phyloP scores from a whole-genome alignment of 2,888 invertebrate species.

The Sphinx pinastri region DNA sequence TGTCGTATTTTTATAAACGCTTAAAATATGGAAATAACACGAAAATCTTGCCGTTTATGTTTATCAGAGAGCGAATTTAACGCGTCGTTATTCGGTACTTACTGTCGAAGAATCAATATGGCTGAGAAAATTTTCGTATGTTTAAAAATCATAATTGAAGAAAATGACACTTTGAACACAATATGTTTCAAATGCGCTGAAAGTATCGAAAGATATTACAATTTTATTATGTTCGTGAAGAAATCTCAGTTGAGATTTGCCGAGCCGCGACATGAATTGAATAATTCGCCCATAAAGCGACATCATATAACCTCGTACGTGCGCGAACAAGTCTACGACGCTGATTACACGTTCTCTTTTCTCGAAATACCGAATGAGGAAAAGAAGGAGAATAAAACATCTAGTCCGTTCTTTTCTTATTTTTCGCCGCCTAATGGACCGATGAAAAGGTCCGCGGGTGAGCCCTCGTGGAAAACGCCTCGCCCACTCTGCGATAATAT shows the following conservation, averaged over 20 bases:
- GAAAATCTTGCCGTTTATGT: constrained; percentile 69
- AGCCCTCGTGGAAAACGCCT: constrained; percentile 62
- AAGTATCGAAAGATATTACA: constrained; percentile 69
- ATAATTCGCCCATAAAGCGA: constrained; percentile 47
- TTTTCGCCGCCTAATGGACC: constrained; percentile 61
- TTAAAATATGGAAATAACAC: constrained; percentile 62
- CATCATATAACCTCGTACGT: constrained; percentile 64
- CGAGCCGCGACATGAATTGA: constrained; percentile 46
- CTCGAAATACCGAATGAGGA: constrained; percentile 60
- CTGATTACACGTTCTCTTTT: constrained; percentile 72
- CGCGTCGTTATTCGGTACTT: constrained; percentile 64
- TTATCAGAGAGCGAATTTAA: constrained; percentile 70
- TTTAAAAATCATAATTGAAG: constrained; percentile 66
- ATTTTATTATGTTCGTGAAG: constrained; percentile 61
- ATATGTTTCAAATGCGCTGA: constrained; percentile 73
- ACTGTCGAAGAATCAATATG: constrained; percentile 62
- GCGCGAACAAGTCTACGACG: constrained; percentile 64
- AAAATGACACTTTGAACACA: constrained; percentile 60
- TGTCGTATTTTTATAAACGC: constrained; percentile 28
- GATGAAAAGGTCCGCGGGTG: constrained; percentile 48
- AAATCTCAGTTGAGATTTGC: constrained; percentile 59
- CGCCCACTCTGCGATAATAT: constrained; percentile 42
- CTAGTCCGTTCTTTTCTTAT: constrained; percentile 73
- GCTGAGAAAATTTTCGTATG: constrained; percentile 69
- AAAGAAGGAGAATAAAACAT: constrained; percentile 58